Base-by-base conservation (phyloP, 1,140 invertebrate species). In the Holotrichia oblita region DNA sequence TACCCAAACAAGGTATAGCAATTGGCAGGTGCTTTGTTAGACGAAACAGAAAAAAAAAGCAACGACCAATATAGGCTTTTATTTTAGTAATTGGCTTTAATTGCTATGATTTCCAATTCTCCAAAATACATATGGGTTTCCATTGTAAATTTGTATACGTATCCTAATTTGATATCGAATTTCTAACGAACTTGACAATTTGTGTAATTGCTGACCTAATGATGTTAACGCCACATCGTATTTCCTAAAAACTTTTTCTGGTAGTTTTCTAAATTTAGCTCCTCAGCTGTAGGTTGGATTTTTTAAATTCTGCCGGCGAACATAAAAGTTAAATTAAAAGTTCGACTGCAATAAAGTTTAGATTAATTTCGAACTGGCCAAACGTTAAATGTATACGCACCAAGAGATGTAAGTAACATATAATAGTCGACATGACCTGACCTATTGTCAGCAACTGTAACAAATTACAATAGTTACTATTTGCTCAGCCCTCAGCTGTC, bases 391-490 rank as follows among this genome's bases (percentile, higher is more conserved):
- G 22, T 27, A 69, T 34, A 69, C 61, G 27, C 22, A 24, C 22
- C 20, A 34, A 27, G 22, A 12, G 27, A 22, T 69, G 61, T 69
- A 69, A 69, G 61, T 69, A 69, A 69, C 61, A 69, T 69, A 69
- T 69, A 69, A 69, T 69, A 27, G 69, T 27, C n/a, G 61, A 61
- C 40, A 6, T 72, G 77, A 78, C 40, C 10, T 73, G 69, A 78
- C 61, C 77, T 78, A 78, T 20, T 78, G 77, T 78, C 77, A 34
- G 42, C 69, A 42, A 78, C 48, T 24, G 61, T 55, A 72, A 78
- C 69, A 78, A 78, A 78, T 78, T 78, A 69, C 61, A 75, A 78
- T 78, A 78, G 77, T 72, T 73, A 41, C 34, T 72, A 78, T 78
- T 78, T 78, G 24, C 77, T 40, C 14, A 78, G 41, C 77, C 77